These are phyloP conservation scores for Choloepus hoffmanni DNA, from an alignment of 2,113 vertebrate species.

Conservation along the genomic window DNA sequence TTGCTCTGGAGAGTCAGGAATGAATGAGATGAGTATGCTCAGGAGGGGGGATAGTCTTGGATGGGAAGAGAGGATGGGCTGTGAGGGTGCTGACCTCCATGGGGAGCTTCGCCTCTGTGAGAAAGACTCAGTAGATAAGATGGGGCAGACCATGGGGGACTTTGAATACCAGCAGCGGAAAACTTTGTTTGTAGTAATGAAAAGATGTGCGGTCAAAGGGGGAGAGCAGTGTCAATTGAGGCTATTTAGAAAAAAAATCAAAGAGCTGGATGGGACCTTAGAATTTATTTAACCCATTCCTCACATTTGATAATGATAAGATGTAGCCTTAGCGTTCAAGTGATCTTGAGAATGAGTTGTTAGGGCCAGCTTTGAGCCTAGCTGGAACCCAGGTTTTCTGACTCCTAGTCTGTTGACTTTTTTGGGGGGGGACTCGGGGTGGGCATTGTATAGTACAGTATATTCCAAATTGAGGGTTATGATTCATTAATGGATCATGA, in stretches of 20 bases:
- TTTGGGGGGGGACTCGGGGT: not conserved
- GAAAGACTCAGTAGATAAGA: not conserved
- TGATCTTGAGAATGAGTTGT: not conserved
- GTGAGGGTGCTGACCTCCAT: accelerated
- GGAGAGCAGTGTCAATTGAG: not conserved
- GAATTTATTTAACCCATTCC: not conserved
- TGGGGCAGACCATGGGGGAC: not conserved
- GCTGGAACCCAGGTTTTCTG: constrained; percentile 10
- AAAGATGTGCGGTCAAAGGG: not conserved
- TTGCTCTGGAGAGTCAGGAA: not conserved
- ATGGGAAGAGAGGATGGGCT: not conserved
- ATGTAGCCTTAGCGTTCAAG: not conserved
- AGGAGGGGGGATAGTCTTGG: not conserved
- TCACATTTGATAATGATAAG: not conserved
- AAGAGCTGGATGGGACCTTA: not conserved
- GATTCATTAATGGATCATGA: not conserved
- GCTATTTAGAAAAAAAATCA: not conserved
- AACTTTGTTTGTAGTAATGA: not conserved
- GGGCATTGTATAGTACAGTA: not conserved
- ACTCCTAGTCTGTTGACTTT: not conserved
- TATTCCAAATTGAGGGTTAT: not conserved
- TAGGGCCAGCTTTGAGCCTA: not conserved
- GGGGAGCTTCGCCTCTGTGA: not conserved
- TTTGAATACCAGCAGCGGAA: not conserved
- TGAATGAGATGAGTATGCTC: not conserved